These are phyloP conservation scores for Chaetura pelagica DNA, from an alignment of 2,113 vertebrate species.

Conservation along the genomic window DNA sequence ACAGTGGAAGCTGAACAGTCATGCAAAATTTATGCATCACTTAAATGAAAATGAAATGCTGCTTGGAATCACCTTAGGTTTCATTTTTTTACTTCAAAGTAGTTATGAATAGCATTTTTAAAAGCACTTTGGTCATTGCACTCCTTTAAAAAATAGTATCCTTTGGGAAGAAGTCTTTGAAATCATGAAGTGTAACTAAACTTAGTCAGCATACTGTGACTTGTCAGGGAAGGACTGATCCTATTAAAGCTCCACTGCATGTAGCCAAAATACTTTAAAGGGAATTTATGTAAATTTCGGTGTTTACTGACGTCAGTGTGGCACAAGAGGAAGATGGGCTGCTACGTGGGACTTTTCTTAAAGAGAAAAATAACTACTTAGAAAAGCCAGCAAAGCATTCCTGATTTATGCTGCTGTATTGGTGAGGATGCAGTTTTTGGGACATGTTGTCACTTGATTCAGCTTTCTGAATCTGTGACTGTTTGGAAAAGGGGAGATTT, in stretches of 20 bases:
- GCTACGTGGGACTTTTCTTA: neutral
- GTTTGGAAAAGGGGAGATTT: neutral
- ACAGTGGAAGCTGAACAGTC: neutral
- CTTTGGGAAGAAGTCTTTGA: slow-evolving; percentile 61
- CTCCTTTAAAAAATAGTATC: neutral
- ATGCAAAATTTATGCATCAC: neutral
- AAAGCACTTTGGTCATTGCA: slow-evolving; percentile 52
- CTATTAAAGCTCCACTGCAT: slow-evolving; percentile 50
- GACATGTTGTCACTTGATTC: neutral
- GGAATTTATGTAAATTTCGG: slow-evolving; percentile 20
- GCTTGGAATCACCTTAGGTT: neutral
- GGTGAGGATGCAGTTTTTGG: slow-evolving; percentile 7
- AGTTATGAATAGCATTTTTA: slow-evolving; percentile 15
- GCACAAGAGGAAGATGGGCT: neutral
- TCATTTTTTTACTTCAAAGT: slow-evolving; percentile 7
- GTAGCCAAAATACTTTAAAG: slow-evolving; percentile 50
- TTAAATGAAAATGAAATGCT: slow-evolving; percentile 26
- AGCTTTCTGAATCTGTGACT: neutral
- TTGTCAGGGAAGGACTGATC: slow-evolving; percentile 52
- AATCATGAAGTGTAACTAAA: slow-evolving; percentile 65
- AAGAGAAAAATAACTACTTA: neutral
- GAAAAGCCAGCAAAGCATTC: neutral
- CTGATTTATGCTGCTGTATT: neutral
- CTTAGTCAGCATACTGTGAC: slow-evolving; percentile 54
- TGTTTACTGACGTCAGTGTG: slow-evolving; percentile 43